Conservation (phyloP, 2,113 vertebrate species). For the Colistium nudipinnis region DNA sequence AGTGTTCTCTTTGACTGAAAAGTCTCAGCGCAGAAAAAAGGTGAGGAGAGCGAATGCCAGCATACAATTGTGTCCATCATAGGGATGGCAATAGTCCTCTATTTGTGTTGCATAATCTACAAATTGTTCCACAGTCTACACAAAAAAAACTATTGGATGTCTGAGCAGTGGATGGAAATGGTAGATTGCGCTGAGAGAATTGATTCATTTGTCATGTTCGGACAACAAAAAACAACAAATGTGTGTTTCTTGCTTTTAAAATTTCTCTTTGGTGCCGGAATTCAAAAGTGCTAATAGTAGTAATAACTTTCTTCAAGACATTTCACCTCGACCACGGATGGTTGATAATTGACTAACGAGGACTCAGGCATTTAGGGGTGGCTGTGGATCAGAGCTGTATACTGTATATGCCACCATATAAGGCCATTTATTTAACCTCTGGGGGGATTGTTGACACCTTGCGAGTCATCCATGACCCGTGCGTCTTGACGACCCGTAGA, state of each 20-base stretch:
- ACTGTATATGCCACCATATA: too few species aligned
- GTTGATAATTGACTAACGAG: too few species aligned
- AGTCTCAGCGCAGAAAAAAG: conserved; percentile 34
- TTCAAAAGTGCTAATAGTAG: too few species aligned
- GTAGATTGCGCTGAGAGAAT: not conserved
- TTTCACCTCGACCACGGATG: too few species aligned
- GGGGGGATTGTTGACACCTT: not conserved
- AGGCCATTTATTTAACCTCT: not conserved
- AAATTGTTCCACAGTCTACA: conserved; percentile 11
- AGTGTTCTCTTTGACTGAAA: conserved; percentile 53
- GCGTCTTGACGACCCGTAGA: not conserved
- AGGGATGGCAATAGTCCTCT: conserved; percentile 11
- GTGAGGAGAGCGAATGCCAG: conserved; percentile 31
- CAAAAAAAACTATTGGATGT: not conserved
- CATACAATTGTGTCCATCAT: conserved; percentile 29
- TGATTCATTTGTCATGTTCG: conserved; percentile 11
- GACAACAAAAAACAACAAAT: conserved; percentile 1
- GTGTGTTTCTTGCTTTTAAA: too few species aligned
- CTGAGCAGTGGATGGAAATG: conserved; percentile 9
- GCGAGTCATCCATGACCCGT: not conserved
- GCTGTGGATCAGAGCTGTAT: too few species aligned
- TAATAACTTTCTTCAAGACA: too few species aligned
- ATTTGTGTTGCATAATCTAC: conserved; percentile 34
- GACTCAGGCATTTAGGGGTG: too few species aligned
- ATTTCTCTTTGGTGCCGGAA: too few species aligned